These are phyloP conservation scores for Ptychadena robeensis DNA, from an alignment of 2,797 vertebrate species.

Conservation along the genomic window DNA sequence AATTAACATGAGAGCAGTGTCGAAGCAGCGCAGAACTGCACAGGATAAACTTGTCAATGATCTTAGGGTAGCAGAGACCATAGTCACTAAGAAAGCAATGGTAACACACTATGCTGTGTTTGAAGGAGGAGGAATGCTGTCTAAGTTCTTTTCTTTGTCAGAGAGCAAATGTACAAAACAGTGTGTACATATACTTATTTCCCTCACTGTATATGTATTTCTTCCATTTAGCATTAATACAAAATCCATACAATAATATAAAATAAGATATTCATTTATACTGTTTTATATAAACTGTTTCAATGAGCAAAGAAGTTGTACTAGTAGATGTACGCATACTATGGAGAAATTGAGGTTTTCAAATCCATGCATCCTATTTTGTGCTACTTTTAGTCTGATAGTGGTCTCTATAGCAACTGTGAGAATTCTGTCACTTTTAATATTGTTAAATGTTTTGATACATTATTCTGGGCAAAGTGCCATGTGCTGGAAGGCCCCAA, in stretches of 20 bases:
- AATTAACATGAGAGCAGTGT: too few relatives aligned
- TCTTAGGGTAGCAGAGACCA: too few relatives aligned
- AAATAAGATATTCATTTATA: background rate
- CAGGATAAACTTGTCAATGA: too few relatives aligned
- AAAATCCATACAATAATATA: background rate
- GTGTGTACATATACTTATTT: too few relatives aligned
- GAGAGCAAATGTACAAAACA: too few relatives aligned
- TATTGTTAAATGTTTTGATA: slow-evolving; percentile 50
- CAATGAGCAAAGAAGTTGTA: background rate
- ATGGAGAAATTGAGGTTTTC: slow-evolving; percentile 13
- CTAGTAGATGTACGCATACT: background rate
- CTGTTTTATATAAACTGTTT: background rate
- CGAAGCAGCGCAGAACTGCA: too few relatives aligned
- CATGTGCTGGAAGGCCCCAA: slow-evolving; percentile 44
- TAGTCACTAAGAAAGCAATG: too few relatives aligned
- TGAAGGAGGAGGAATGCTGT: too few relatives aligned
- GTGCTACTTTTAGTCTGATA: slow-evolving; percentile 6
- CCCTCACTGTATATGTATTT: too few relatives aligned
- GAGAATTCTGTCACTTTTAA: slow-evolving; percentile 43
- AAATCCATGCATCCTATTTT: background rate
- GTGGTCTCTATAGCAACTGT: slow-evolving; percentile 47
- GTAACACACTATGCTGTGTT: too few relatives aligned
- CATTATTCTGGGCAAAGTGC: slow-evolving; percentile 37
- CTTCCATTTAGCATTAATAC: background rate
- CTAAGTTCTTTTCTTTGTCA: too few relatives aligned